Conservation (phyloP, 2,113 vertebrate species). For the Sinosuthora webbiana region DNA sequence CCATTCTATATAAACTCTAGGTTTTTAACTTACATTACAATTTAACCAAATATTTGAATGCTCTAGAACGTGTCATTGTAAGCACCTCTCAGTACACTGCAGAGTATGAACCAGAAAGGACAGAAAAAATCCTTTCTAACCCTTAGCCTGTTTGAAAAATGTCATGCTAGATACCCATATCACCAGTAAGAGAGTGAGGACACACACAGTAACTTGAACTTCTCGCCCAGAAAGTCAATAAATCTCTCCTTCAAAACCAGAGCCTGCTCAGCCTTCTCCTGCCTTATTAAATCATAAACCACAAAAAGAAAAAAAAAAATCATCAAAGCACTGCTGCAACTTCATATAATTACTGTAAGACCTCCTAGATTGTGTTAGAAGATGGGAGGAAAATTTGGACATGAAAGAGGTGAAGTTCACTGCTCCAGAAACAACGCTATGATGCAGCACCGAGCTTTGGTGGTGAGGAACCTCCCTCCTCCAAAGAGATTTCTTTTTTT, state of each 20-base stretch:
- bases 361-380: not conserved
- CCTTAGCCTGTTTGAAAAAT: not conserved
- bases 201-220: not conserved
- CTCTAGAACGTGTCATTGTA: not conserved
- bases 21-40: not conserved
- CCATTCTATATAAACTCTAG: not conserved
- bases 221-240: not conserved
- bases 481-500: not conserved
- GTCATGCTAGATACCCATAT: not conserved
- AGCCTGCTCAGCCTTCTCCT: not conserved
- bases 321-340: not conserved
- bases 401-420: not conserved
- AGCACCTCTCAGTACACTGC: not conserved
- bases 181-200: not conserved
- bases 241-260: constrained; percentile 6
- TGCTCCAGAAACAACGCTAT: not conserved
- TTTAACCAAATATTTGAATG: not conserved
- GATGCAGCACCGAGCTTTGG: rapidly evolving
- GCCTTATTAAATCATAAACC: constrained; percentile 19
- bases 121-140: not conserved
- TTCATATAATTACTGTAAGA: not conserved
- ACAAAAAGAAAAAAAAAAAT: not conserved
- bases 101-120: not conserved
- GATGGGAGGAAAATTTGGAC: not conserved
- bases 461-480: not conserved